phyloP scores from a whole-genome alignment of 2,797 vertebrate species.

The Anguilla pacifica region DNA sequence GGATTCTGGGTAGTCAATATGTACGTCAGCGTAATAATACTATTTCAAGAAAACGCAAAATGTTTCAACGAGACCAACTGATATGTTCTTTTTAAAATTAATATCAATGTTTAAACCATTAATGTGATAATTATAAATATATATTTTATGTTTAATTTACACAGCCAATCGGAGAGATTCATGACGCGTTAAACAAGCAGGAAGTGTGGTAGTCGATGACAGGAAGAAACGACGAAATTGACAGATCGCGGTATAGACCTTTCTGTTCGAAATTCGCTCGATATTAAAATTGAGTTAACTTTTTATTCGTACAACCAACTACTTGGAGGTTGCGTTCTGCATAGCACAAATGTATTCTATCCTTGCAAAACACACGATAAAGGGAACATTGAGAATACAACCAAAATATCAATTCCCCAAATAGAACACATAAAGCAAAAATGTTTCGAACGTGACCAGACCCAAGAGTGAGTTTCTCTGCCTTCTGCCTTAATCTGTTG shows the following conservation, averaged over 20 bases:
- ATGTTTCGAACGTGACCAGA: too few species aligned
- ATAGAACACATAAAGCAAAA: too few species aligned
- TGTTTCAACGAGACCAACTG: not conserved
- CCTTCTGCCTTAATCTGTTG: too few species aligned
- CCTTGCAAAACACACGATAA: too few species aligned
- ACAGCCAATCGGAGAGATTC: constrained; percentile 43
- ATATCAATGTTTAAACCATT: fast-evolving
- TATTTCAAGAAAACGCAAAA: constrained; percentile 26
- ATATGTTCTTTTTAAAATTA: not conserved
- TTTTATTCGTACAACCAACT: too few species aligned
- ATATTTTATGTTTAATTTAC: not conserved
- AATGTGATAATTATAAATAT: not conserved
- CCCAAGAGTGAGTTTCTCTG: too few species aligned
- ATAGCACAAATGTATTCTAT: too few species aligned
- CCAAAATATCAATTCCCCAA: too few species aligned
- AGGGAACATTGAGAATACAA: too few species aligned
- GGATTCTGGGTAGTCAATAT: constrained; percentile 54
- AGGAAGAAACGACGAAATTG: not conserved
- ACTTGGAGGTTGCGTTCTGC: too few species aligned
- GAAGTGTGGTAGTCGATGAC: constrained; percentile 67
- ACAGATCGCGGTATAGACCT: not conserved
- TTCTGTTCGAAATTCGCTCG: not conserved
- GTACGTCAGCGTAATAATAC: constrained; percentile 27
- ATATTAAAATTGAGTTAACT: too few species aligned
- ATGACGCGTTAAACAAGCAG: constrained; percentile 46